phyloP scores from a whole-genome alignment of 2,797 vertebrate genomes.

The Sebastes iracundus region DNA sequence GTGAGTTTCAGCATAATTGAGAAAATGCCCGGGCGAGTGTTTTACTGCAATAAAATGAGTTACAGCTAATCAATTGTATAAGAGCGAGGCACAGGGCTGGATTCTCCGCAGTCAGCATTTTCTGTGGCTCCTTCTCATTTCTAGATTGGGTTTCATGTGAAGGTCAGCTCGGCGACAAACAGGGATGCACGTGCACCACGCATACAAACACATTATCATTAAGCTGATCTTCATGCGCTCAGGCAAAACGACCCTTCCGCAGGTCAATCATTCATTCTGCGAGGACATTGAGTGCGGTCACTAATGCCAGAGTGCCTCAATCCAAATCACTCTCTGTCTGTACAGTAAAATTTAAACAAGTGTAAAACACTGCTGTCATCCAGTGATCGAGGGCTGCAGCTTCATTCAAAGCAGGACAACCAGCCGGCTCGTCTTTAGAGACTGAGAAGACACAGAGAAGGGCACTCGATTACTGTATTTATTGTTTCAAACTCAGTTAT shows the following conservation, averaged over 20 bases:
- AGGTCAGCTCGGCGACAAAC: conserved; percentile 72
- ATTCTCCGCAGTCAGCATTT: conserved; percentile 73
- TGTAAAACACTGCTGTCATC: neutral
- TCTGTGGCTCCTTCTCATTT: conserved; percentile 69
- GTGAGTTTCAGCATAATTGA: conserved; percentile 65
- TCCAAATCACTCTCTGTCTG: conserved; percentile 21
- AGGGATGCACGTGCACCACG: neutral
- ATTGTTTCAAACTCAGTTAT: conserved; percentile 3
- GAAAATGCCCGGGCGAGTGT: conserved; percentile 55
- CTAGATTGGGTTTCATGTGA: conserved; percentile 78
- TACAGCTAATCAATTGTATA: conserved; percentile 75
- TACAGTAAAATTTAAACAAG: conserved; percentile 7
- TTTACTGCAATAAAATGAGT: conserved; percentile 74
- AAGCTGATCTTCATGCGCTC: conserved; percentile 26
- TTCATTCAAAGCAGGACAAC: neutral
- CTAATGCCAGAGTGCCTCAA: conserved; percentile 9
- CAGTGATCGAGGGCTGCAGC: neutral
- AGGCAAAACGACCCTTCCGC: conserved; percentile 32
- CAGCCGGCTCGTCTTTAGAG: neutral
- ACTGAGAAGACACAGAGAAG: conserved; percentile 20
- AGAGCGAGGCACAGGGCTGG: conserved; percentile 37
- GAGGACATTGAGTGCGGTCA: conserved; percentile 19
- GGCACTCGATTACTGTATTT: neutral
- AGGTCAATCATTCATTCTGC: conserved; percentile 42
- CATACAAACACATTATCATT: conserved; percentile 21